These are phyloP conservation scores for Stomorhina lunata DNA, from an alignment of 2,888 invertebrate genomes.

Conservation along the genomic window DNA sequence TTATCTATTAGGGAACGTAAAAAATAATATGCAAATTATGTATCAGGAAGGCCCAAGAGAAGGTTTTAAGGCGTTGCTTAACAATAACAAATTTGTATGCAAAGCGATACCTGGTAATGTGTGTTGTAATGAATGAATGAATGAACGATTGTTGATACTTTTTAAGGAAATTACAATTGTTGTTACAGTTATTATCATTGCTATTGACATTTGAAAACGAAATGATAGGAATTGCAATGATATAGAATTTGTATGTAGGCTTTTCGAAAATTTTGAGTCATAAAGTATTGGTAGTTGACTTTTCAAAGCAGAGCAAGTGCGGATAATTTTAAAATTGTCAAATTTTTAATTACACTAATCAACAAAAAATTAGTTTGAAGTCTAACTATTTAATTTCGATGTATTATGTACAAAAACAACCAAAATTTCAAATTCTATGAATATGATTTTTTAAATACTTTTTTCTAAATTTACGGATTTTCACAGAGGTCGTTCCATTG, in stretches of 20 bases:
- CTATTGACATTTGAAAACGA: conserved; percentile 19
- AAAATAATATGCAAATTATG: neutral
- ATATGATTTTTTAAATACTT: no score
- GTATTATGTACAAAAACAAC: no score
- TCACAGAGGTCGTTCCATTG: no score
- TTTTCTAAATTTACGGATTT: no score
- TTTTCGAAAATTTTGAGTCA: no score
- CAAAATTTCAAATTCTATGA: no score
- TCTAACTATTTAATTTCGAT: no score
- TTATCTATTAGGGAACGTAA: conserved; percentile 42
- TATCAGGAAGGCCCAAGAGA: neutral
- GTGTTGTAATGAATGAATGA: conserved; percentile 16
- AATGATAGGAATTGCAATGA: neutral
- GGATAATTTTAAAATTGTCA: no score
- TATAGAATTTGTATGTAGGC: neutral
- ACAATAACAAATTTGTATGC: conserved; percentile 13
- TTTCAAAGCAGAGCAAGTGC: no score
- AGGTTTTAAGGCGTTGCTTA: neutral
- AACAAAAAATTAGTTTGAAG: no score
- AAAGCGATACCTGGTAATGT: conserved; percentile 7
- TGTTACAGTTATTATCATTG: conserved; percentile 3
- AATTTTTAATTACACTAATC: no score
- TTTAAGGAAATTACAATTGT: conserved; percentile 6
- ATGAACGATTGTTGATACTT: neutral
- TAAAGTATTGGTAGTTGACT: no score